A percentile compares a stretch with the other conserved stretches of the same genome.
Evolutionary conservation across 1,140 invertebrate species (phyloP).

Genomic region (Ips typographus): DNA sequence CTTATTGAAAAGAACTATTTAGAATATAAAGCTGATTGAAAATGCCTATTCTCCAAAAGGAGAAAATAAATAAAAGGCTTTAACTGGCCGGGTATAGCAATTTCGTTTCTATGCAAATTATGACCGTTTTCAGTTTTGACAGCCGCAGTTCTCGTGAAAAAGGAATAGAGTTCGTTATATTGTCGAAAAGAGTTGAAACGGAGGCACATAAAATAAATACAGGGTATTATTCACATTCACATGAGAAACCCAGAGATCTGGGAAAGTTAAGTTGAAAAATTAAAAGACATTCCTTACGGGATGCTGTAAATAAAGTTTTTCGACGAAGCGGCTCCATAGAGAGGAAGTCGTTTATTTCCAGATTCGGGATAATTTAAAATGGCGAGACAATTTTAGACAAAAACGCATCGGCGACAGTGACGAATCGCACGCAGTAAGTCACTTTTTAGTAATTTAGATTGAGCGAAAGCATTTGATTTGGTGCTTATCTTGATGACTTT

Average conservation of each 20-base stretch:
- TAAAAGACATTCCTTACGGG: constrained; percentile 40
- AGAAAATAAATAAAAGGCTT: too few species aligned
- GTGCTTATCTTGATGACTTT: too few species aligned
- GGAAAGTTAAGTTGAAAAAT: constrained; percentile 35
- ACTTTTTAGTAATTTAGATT: constrained; percentile 2
- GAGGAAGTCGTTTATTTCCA: constrained; percentile 46
- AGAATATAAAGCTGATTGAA: too few species aligned
- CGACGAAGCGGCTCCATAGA: constrained; percentile 43
- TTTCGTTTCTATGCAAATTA: constrained; percentile 14
- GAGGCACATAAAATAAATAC: constrained; percentile 29
- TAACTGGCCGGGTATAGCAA: neutral
- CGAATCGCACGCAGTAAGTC: constrained; percentile 5
- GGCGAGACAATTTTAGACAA: constrained; percentile 26
- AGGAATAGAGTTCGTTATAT: constrained; percentile 17
- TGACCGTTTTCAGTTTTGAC: constrained; percentile 10
- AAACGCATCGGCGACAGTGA: constrained; percentile 15
- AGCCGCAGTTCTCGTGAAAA: constrained; percentile 7
- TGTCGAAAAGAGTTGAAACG: constrained; percentile 11
- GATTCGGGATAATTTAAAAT: constrained; percentile 37
- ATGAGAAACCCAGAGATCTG: constrained; percentile 27
- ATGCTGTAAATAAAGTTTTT: constrained; percentile 48
- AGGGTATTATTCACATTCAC: constrained; percentile 25
- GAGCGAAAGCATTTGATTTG: neutral
- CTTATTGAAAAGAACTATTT: too few species aligned
- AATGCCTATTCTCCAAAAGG: too few species aligned